phyloP scores from a whole-genome alignment of 2,888 invertebrate species.

The Erebia aethiops region DNA sequence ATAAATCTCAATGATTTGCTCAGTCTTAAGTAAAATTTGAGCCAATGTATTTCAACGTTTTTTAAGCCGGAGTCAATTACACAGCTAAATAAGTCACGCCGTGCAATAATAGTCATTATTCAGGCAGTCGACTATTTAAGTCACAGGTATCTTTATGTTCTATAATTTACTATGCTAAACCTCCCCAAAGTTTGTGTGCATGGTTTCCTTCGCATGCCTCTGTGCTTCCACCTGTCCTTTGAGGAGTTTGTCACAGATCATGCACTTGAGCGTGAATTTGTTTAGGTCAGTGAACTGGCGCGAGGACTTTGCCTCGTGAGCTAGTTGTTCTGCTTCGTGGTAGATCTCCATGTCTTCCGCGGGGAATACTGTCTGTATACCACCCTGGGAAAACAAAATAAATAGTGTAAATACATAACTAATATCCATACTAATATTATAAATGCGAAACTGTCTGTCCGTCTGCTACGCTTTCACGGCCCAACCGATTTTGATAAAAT shows the following conservation, averaged over 20 bases:
- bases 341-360: constrained; percentile 88
- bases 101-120: too few relatives aligned
- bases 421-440: too few relatives aligned
- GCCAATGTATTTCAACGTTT: too few relatives aligned
- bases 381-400: constrained; percentile 82
- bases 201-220: constrained; percentile 92
- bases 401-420: background rate
- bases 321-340: constrained; percentile 91
- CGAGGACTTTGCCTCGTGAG: constrained; percentile 93
- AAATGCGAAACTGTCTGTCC: too few relatives aligned
- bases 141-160: background rate
- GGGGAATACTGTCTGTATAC: constrained; percentile 91
- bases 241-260: constrained; percentile 89
- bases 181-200: constrained; percentile 92
- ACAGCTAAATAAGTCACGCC: too few relatives aligned
- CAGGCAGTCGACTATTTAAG: too few relatives aligned
- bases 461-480: too few relatives aligned
- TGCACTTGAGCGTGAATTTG: constrained; percentile 92
- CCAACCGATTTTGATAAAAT: too few relatives aligned
- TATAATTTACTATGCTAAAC: constrained; percentile 71
- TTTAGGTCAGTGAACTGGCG: constrained; percentile 95
- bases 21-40: too few relatives aligned
- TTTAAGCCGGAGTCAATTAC: too few relatives aligned
- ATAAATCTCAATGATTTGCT: too few relatives aligned
- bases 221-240: constrained; percentile 92